Evolutionary conservation across 2,113 vertebrate genomes (phyloP).

Genomic region (Cairina moschata): DNA sequence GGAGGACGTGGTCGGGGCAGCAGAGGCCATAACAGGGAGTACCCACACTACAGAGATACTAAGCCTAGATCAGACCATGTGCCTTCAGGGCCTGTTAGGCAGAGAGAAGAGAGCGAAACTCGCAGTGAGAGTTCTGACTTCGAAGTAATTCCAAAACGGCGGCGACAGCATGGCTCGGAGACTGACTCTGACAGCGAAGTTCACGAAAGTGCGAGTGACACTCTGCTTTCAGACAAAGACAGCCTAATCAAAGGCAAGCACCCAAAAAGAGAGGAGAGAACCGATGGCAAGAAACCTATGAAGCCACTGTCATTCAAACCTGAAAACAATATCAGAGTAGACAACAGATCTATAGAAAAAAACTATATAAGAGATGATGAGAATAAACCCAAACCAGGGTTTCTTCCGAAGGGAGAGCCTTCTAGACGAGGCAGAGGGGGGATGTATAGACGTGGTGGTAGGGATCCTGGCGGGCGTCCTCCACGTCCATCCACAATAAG

Average conservation of each 20-base stretch:
- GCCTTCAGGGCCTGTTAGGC: slow-evolving; percentile 80
- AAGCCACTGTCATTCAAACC: slow-evolving; percentile 78
- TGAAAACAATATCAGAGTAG: slow-evolving; percentile 75
- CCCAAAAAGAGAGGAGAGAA: slow-evolving; percentile 78
- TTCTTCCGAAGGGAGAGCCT: slow-evolving; percentile 95
- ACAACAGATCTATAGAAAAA: slow-evolving; percentile 76
- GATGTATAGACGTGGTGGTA: slow-evolving; percentile 86
- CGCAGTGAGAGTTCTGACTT: slow-evolving; percentile 98
- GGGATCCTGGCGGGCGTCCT: slow-evolving; percentile 84
- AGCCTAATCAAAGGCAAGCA: slow-evolving; percentile 88
- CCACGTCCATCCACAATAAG: slow-evolving; percentile 86
- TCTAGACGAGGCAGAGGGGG: slow-evolving; percentile 91
- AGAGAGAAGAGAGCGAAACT: slow-evolving; percentile 95
- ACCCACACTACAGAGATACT: slow-evolving; percentile 89
- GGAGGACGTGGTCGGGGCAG: slow-evolving; percentile 88
- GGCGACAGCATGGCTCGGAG: slow-evolving; percentile 91
- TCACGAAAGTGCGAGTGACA: slow-evolving; percentile 94
- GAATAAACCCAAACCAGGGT: slow-evolving; percentile 88
- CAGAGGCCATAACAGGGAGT: slow-evolving; percentile 89
- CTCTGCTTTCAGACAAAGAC: slow-evolving; percentile 91
- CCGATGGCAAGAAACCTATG: slow-evolving; percentile 75
- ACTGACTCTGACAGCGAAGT: slow-evolving; percentile 97
- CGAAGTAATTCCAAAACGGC: slow-evolving; percentile 93
- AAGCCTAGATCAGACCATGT: slow-evolving; percentile 84
- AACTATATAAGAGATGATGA: slow-evolving; percentile 83